Evolutionary conservation across 2,113 vertebrate species (phyloP), one percentile per base, ranked within the genome.

Genomic region (Fregetta grallaria): DNA sequence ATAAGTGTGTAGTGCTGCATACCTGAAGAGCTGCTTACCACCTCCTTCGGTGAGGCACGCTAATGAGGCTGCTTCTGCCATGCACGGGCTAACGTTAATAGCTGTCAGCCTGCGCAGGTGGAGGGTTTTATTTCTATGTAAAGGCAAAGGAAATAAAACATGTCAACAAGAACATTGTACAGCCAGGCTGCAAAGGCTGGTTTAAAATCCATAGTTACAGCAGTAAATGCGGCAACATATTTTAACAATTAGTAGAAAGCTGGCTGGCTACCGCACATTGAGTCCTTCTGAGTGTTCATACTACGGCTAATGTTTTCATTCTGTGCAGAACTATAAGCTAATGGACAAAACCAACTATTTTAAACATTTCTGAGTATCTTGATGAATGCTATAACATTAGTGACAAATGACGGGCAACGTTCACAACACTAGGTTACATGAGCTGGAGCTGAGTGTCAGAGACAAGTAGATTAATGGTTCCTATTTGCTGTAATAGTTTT

Each of bases 51-150:
- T 18, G 49, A 83, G 74, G 75, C 36, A 29, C 11, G 0, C 38
- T 94, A 96, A 97, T 63, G 86, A 94, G 91, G 56, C 71, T 73
- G 87, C 76, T 66, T 47, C 94, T 83, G 65, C 91, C 16, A 3
- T 6, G 34, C 80, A 56, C 6, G 15, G 34, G 59, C 40, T 65
- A 25, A 32, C 8, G 21, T 23, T 63, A 74, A 70, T 25, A 82
- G 81, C 85, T 91, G 89, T 76, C 93, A 96, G 65, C 63, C 62
- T 45, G 68, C 3, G 3, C 68, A 68, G 85, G 26, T 38, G 92
- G 56, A 72, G 68, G 61, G 53, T 12, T 88, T 89, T 82, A 88
- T 38, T 49, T 83, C 70, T 50, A 49, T 13, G 50, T n/a, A 36
- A 58, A 87, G 40, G 49, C 30, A 74, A 67, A 62, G 59, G 32